Conservation (phyloP, 2,888 invertebrate genomes). For the Dyspetes luteomarginatus region DNA sequence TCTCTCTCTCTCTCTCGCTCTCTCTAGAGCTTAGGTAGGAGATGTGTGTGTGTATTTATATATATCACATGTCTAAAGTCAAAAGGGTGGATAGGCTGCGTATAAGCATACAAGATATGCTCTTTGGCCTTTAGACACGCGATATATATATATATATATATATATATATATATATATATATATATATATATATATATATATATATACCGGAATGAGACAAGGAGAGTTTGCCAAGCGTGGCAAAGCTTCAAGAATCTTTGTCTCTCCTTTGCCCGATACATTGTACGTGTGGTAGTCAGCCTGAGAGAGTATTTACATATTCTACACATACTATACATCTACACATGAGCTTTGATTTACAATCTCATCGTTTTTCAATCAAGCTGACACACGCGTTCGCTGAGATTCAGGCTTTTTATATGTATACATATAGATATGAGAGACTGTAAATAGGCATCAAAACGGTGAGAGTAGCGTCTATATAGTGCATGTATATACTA, state of each 20-base stretch:
- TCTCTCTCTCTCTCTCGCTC: too few relatives aligned
- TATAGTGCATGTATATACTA: too few relatives aligned
- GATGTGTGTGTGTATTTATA: slow-evolving; percentile 46
- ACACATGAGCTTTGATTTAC: slow-evolving; percentile 67
- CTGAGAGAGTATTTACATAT: not conserved
- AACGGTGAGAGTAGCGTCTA: slow-evolving; percentile 10
- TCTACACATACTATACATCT: not conserved
- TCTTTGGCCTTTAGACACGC: not conserved
- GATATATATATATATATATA: slow-evolving; percentile 38
- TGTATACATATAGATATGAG: not conserved
- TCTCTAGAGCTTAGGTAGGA: not conserved
- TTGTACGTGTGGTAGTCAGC: slow-evolving; percentile 57
- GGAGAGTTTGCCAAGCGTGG: slow-evolving; percentile 58
- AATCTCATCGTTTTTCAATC: slow-evolving; percentile 72
- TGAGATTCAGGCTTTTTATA: not conserved
- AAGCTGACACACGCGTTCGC: slow-evolving; percentile 66
- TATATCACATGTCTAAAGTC: too few relatives aligned
- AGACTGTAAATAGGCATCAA: slow-evolving; percentile 13
- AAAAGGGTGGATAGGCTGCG: too few relatives aligned
- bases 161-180: slow-evolving; percentile 6
- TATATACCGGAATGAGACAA: not conserved
- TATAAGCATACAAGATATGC: too few relatives aligned
- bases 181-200: too few relatives aligned
- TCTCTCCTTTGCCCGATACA: slow-evolving; percentile 50
- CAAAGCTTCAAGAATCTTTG: slow-evolving; percentile 71